These are phyloP conservation scores for Orthonevra nobilis DNA, from an alignment of 2,888 invertebrate genomes.

Conservation along the genomic window DNA sequence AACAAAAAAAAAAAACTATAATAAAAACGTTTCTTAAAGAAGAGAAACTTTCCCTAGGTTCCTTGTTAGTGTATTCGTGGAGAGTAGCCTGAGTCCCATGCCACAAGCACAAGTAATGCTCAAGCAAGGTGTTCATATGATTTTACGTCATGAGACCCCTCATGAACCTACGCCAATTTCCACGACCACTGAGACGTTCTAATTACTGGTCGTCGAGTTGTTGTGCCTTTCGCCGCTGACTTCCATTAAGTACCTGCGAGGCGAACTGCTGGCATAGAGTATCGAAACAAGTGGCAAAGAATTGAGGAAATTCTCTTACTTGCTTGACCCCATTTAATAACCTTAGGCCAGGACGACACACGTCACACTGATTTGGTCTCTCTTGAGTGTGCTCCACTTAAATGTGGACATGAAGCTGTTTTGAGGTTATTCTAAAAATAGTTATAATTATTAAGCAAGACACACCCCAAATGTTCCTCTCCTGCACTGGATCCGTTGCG, in stretches of 20 bases:
- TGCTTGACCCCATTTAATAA: conserved; percentile 50
- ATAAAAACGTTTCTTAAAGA: conserved; percentile 45
- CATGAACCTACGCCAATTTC: conserved; percentile 32
- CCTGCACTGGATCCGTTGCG: too few relatives aligned
- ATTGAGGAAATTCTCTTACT: conserved; percentile 34
- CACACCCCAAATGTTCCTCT: too few relatives aligned
- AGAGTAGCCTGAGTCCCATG: neutral
- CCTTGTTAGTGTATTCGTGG: neutral
- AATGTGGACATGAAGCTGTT: conserved; percentile 7
- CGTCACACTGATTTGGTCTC: too few relatives aligned
- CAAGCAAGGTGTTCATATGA: neutral
- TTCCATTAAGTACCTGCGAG: conserved; percentile 3
- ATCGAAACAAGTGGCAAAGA: conserved; percentile 32
- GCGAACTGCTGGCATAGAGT: neutral
- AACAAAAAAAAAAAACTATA: conserved; percentile 34
- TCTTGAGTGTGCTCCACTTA: neutral
- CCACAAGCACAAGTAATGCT: conserved; percentile 2
- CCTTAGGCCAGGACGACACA: conserved; percentile 20
- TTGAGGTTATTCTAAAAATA: too few relatives aligned
- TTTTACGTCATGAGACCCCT: conserved; percentile 23
- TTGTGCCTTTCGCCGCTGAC: conserved; percentile 61
- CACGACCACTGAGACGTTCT: conserved; percentile 47
- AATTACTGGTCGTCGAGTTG: conserved; percentile 53
- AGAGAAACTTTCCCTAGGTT: conserved; percentile 12
- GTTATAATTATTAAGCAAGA: too few relatives aligned